Base-by-base conservation (phyloP, 2,888 invertebrate species). In the Drosophila kanekoi region DNA sequence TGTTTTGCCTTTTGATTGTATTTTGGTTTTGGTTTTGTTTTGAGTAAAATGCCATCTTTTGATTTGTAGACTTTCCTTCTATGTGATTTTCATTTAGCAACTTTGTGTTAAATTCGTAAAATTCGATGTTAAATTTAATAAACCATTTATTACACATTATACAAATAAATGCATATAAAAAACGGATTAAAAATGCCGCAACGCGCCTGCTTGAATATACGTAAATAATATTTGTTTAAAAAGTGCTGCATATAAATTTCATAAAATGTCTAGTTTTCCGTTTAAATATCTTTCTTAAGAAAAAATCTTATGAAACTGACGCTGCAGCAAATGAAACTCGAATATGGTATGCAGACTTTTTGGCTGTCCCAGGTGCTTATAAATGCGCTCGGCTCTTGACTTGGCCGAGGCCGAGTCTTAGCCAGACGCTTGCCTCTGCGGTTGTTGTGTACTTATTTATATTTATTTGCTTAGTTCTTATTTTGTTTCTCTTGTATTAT, bases 111-210 rank as follows among this genome's bases (percentile, higher is more conserved):
- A 90, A 90, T 90, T 90, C 90, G 90, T 90, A 86, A 88, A 90
- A 90, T 90, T 91, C 90, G 90, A 90, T 90, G 90, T 90, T 85
- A 77, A 87, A 90, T 87, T 79, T 72, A 89, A 89, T 81, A 85
- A 85, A 89, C 89, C 87, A 89, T 89, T 85, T 77, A 69, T 79
- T 76, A 75, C 72, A 77, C 73, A 80, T 83, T 72, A 32, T 40
- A 64, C 63, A 89, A 82, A 84, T 76, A 83, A 89, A 89, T 68
- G 53, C 65, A 63, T 89, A 87, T 85, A 85, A 83, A 76, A 81
- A 79, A 75, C 80, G 58, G 60, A 70, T 61, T 60, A 65, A 73
- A 74, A 76, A 70, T 61, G 48, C 77, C 69, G 75, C 75, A 79
- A 49, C 62, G 49, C 43, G 16, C 41, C 41, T 47, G 35, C 8